Conservation (phyloP, 2,888 invertebrate genomes). For the Cantharis rufa region DNA sequence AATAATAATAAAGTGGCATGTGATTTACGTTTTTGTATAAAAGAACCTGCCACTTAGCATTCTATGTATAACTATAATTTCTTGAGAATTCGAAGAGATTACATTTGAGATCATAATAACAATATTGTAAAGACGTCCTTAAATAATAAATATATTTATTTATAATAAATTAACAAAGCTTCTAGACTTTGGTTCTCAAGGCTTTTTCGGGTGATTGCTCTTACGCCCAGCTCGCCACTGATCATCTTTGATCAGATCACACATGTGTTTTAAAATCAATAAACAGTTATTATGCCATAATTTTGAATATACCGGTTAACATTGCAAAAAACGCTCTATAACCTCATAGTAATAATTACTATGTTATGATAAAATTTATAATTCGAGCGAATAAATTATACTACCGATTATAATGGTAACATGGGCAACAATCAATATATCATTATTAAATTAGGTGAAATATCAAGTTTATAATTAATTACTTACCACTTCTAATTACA, state of each 20-base stretch:
- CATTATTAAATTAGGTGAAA: background rate
- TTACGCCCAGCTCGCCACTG: background rate
- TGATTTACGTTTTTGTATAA: background rate
- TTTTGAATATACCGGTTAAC: background rate
- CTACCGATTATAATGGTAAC: background rate
- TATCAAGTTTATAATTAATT: background rate
- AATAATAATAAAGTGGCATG: background rate
- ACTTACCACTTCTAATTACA: constrained; percentile 55
- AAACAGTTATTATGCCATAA: background rate
- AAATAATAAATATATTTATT: background rate
- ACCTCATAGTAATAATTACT: background rate
- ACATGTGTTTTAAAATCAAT: background rate
- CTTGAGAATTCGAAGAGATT: background rate
- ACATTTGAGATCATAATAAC: background rate
- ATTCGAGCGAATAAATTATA: background rate
- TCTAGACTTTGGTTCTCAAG: background rate
- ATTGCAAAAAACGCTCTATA: background rate
- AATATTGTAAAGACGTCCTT: background rate
- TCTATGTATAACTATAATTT: background rate
- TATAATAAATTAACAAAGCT: background rate
- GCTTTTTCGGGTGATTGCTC: background rate
- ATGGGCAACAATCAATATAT: background rate
- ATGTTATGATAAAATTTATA: background rate
- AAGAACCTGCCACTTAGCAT: background rate
- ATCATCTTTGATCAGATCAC: background rate